Base-by-base conservation (phyloP, 1,140 invertebrate genomes). In the Procambarus virginalis region DNA sequence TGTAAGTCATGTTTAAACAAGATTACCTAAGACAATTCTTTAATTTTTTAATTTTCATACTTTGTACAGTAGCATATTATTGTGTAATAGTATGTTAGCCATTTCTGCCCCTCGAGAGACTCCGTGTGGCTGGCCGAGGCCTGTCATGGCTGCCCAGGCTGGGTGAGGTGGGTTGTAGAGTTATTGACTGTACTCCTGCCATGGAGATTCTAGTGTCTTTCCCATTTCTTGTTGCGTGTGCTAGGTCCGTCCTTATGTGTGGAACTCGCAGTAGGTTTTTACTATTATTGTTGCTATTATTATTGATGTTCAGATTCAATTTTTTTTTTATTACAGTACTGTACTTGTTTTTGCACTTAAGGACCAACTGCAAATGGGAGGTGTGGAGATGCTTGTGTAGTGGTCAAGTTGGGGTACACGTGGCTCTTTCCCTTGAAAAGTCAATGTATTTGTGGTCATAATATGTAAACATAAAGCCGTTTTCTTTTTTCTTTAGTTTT, bases 71-170 rank as follows among this genome's bases (percentile, higher is more conserved):
- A 89, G 75, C 55, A 84, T 48, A 89, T 86, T 86, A 76, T 86
- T 89, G 76, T 89, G 88, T 77, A 68, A 55, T 68, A 76, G 80
- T 89, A 60, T 34, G 48, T 12, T 58, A 89, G 86, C 68, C 17
- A 22, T 80, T 45, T 75, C 45, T 68, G 82, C 48, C 70, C 46
- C 82, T 51, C 86, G 75, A 60, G 58, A 64, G 73, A 20, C 70
- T 84, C 49, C 34, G 68, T 89, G 46, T 79, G 82, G 81, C 88
- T 89, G 81, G 88, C 55, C 81, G 78, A 84, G 88, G 77, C 70
- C 73, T n/a, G 81, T 89, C 75, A 84, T 75, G 88, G 88, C 88
- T 89, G 81, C 88, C 76, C 80, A 84, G 88, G 75, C 58, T 89
- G 55, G 46, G 49, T 89, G 79, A 45, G 77, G 60, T 68, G 49